Evolutionary conservation across 2,888 invertebrate species (phyloP), one percentile per base, ranked within the genome.

Genomic region (Lasioglossum marginatum): DNA sequence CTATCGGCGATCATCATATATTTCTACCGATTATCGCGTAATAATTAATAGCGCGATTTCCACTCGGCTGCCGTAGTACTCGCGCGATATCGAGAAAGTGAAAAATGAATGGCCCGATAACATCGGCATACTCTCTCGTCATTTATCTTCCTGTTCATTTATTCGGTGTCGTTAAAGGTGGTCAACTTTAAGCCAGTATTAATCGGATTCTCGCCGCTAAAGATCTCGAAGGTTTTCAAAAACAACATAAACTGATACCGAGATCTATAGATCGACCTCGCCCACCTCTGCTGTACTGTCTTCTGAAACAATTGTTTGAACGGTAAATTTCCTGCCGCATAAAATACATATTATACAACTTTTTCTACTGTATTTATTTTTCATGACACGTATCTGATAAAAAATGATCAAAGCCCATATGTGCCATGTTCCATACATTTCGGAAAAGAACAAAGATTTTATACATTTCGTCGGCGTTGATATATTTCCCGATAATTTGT

Each of bases 61-160:
- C 76, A 80, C 72, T 70, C 77, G 27, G 78, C 57, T 75, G 66
- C 77, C 52, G 72, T 71, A 19, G 74, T 34, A 71, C 72, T 43
- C 77, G 79, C n/a, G 70, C 84, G 85, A 87, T 89, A 89, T 87
- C 86, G 84, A 73, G 68, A n/a, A 77, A 78, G 82, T 90, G 90
- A 90, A 91, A 90, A 90, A 90, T 90, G 91, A 82, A 86, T 75
- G 43, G 82, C 19, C 71, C 87, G 91, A 90, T 89, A 89, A 89
- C 89, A 89, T 91, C 89, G 87, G 84, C 87, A 72, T 80, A 77
- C 85, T 82, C 83, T 70, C 82, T 70, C 82, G 87, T 83, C 90
- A 90, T 90, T 90, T 90, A 90, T 90, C 87, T 87, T 79, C 74
- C 75, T 77, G 83, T 80, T 89, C 91, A 86, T 87, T 91, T 90